Evolutionary conservation across 2,888 invertebrate species (phyloP).

Genomic region (Eilema sororculum): DNA sequence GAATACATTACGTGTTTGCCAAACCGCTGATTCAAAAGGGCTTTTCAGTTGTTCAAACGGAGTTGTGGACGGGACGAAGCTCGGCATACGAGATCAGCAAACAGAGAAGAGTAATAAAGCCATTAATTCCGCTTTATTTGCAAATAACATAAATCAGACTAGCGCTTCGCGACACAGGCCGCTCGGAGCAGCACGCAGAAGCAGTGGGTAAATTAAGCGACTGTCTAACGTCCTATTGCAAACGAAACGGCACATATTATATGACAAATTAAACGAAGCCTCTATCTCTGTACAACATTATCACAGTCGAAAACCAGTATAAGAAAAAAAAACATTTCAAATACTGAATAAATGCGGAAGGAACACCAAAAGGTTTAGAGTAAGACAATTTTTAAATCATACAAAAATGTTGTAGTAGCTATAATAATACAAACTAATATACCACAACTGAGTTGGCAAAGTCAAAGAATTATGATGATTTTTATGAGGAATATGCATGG

Average conservation of each 20-base stretch:
- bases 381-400: neutral
- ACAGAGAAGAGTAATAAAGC: slow-evolving; percentile 85
- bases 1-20: slow-evolving; percentile 65
- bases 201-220: slow-evolving; percentile 77
- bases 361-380: neutral
- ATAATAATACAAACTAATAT: too few species aligned
- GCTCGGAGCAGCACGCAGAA: slow-evolving; percentile 70
- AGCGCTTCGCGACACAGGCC: slow-evolving; percentile 79
- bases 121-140: slow-evolving; percentile 86
- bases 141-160: slow-evolving; percentile 86
- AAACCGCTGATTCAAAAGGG: slow-evolving; percentile 70
- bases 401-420: neutral
- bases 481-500: too few species aligned
- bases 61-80: slow-evolving; percentile 68
- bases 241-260: slow-evolving; percentile 61
- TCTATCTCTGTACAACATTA: slow-evolving; percentile 16
- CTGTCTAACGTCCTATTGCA: slow-evolving; percentile 74
- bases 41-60: slow-evolving; percentile 69
- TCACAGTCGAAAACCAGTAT: neutral
- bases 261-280: slow-evolving; percentile 65
- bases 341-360: neutral
- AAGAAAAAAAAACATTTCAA: neutral
- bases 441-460: too few species aligned
- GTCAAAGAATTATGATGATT: too few species aligned
- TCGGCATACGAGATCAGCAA: slow-evolving; percentile 77